phyloP scores from a whole-genome alignment of 2,797 vertebrate genomes.

The Tadarida brasiliensis region DNA sequence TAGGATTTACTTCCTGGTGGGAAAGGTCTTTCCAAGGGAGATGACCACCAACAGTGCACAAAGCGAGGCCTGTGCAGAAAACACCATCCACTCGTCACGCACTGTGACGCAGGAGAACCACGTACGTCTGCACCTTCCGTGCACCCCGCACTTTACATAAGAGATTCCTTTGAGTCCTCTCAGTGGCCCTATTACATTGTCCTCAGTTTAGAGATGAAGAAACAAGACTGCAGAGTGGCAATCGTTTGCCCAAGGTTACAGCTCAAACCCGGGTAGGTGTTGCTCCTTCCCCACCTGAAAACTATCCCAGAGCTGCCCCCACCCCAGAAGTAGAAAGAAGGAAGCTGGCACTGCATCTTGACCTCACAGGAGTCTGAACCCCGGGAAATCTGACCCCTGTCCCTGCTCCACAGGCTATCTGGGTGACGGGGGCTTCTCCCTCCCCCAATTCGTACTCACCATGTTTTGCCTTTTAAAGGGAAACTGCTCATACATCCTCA shows the following conservation, averaged over 20 bases:
- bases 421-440: neutral
- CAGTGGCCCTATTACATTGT: neutral
- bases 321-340: neutral
- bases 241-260: neutral
- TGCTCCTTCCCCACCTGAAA: neutral
- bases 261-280: neutral
- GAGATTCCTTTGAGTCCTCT: neutral
- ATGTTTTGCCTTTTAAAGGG: slow-evolving; percentile 84
- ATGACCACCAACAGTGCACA: accelerated
- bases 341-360: neutral
- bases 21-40: neutral
- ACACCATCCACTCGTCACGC: neutral
- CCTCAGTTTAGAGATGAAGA: neutral
- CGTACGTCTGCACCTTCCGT: accelerated
- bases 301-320: neutral
- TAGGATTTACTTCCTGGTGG: no score
- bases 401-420: neutral
- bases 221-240: neutral
- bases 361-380: neutral
- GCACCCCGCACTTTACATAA: accelerated
- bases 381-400: neutral
- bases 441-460: neutral
- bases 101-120: neutral
- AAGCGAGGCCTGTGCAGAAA: neutral
- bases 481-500: neutral